Percentiles rank a stretch among this genome's conserved stretches.
Conservation (phyloP, 2,797 vertebrate genomes). For the Nyctalus aviator region DNA sequence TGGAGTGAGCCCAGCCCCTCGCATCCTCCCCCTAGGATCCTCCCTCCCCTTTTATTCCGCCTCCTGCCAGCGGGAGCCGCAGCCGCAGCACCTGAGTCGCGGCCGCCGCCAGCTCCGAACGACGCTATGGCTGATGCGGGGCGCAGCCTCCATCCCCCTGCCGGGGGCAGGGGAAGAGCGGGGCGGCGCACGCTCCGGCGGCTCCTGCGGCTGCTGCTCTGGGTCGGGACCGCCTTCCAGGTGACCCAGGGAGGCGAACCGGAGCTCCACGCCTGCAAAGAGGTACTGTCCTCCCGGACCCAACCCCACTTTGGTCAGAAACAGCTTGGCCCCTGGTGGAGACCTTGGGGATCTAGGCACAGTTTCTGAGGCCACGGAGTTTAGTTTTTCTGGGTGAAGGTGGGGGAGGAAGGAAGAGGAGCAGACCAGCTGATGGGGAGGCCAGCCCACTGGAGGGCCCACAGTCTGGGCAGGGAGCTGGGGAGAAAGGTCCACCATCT, state of each 20-base stretch:
- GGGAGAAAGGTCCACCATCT: background rate
- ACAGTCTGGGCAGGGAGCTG: background rate
- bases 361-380: slow-evolving; percentile 42
- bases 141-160: slow-evolving; percentile 53
- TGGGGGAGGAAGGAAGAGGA: background rate
- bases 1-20: slow-evolving; percentile 67
- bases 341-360: background rate
- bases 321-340: background rate
- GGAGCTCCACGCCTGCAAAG: slow-evolving; percentile 85
- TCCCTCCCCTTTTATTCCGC: slow-evolving; percentile 53
- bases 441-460: slow-evolving; percentile 10
- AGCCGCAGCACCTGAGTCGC: slow-evolving; percentile 75
- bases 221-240: slow-evolving; percentile 70
- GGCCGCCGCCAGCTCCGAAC: slow-evolving; percentile 48
- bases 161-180: background rate
- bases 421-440: slow-evolving; percentile 52
- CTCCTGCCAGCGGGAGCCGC: slow-evolving; percentile 65
- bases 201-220: slow-evolving; percentile 76
- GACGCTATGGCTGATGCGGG: slow-evolving; percentile 76
- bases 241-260: slow-evolving; percentile 68
- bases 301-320: background rate
- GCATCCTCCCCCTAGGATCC: slow-evolving; percentile 59
- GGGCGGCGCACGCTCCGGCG: slow-evolving; percentile 22
- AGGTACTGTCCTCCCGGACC: slow-evolving; percentile 76
- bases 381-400: slow-evolving; percentile 20